Evolutionary conservation across 2,888 invertebrate genomes (phyloP).

Genomic region (Diaprepes abbreviatus): DNA sequence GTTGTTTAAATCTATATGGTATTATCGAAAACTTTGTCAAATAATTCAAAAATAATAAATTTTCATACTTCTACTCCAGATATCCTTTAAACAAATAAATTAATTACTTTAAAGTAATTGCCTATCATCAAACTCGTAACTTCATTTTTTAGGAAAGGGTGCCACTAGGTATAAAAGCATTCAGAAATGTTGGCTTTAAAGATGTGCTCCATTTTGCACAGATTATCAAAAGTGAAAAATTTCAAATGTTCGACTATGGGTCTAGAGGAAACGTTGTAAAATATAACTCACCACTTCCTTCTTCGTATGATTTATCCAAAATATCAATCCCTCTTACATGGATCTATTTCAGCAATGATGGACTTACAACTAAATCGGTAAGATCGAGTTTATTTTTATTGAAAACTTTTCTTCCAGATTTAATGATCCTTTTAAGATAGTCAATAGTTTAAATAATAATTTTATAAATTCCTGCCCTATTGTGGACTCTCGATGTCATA

Average conservation of each 20-base stretch:
- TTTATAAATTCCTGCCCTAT: too few species aligned
- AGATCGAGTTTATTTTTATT: not conserved
- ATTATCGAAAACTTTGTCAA: too few species aligned
- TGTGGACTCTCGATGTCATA: too few species aligned
- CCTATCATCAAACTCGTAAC: too few species aligned
- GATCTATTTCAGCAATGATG: not conserved
- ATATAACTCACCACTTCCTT: conserved; percentile 2
- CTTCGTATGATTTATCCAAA: not conserved
- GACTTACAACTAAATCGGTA: not conserved
- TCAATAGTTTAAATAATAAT: too few species aligned
- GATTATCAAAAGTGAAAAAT: not conserved
- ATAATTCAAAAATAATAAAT: too few species aligned
- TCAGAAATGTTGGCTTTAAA: not conserved
- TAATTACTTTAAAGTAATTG: too few species aligned
- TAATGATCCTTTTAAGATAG: too few species aligned
- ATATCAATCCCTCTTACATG: not conserved
- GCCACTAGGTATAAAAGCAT: not conserved
- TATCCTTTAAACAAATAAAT: too few species aligned
- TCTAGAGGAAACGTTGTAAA: not conserved
- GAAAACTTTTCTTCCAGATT: too few species aligned
- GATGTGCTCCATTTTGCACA: not conserved
- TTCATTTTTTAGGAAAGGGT: conserved; percentile 26
- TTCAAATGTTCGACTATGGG: conserved; percentile 22
- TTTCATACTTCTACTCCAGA: too few species aligned
- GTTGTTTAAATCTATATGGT: too few species aligned